Conservation (phyloP, 2,113 vertebrate species). For the Myotis yumanensis region DNA sequence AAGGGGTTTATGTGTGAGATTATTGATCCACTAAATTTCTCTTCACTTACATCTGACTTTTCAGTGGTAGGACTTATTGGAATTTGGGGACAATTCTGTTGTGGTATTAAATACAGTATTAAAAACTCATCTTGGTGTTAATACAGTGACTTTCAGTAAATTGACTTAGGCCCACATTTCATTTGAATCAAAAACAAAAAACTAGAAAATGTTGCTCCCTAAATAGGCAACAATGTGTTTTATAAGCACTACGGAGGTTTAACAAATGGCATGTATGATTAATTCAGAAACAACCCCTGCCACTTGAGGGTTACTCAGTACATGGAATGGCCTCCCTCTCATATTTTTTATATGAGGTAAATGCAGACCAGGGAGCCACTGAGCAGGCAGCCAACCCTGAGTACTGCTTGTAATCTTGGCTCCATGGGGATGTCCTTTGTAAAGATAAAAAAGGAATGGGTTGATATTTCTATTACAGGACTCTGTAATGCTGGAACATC, state of each 20-base stretch:
- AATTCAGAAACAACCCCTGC: constrained; percentile 1
- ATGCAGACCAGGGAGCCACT: background rate
- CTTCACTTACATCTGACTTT: constrained; percentile 4
- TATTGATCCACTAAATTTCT: constrained; percentile 13
- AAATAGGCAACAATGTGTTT: background rate
- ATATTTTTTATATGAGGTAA: background rate
- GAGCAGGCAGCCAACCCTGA: background rate
- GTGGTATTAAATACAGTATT: background rate
- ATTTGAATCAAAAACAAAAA: constrained; percentile 56
- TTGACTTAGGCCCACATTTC: background rate
- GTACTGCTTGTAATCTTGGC: background rate
- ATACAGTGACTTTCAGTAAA: background rate
- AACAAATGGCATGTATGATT: background rate
- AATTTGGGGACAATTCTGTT: constrained; percentile 26
- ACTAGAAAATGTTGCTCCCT: constrained; percentile 4
- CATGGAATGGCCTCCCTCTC: background rate
- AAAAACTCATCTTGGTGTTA: constrained; percentile 11
- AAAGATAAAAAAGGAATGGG: constrained; percentile 21
- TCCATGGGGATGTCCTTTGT: background rate
- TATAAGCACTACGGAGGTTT: background rate
- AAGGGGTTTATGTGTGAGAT: constrained; percentile 7
- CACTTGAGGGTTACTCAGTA: background rate
- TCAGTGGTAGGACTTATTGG: background rate
- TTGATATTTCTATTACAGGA: background rate
- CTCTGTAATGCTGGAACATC: background rate